Evolutionary conservation across 2,113 vertebrate genomes (phyloP), one percentile per base, ranked within the genome.

Genomic region (Oreotragus oreotragus): DNA sequence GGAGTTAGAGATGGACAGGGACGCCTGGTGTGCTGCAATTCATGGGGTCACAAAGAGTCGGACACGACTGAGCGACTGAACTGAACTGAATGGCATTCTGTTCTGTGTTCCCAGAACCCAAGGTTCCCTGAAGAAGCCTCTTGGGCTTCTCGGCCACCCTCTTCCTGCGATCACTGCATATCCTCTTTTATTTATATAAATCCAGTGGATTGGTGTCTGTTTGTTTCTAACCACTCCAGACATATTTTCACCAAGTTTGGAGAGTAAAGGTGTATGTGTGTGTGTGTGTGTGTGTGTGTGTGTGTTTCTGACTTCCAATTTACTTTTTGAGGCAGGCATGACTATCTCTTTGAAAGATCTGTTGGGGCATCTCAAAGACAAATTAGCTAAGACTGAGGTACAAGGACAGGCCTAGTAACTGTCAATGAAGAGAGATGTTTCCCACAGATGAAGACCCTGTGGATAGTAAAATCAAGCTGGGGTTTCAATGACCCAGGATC

Each of bases 281-380:
- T 45, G 58, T 30, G 33, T n/a, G 64, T 70, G 81, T 36, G n/a
- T 4, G 33, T 8, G 62, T 15, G 60, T 9, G 33, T 66, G 4
- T 66, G 3, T 33, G 14, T 17, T 28, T 77, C n/a, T 94, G 84
- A 58, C 17, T 79, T 66, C 51, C 2, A 53, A 84, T 92, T 89
- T 60, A 81, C 55, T 27, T 9, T 90, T 58, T 43, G 87, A 84
- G 43, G n/a, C 6, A 90, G 53, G 53, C 3, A 11, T 7, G 30
- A 47, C 9, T 84, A 81, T 84, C 64, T 45, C 47, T 97, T 84
- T 84, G 73, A 93, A 85, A 93, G 87, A 91, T 28, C 53, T 16
- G 36, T 2, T 16, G 77, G 91, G 73, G 28, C 25, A 91, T 86
- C 88, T 94, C 60, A 84, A 27, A 49, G 58, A 76, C 76, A 83